Evolutionary conservation across 2,113 vertebrate genomes (phyloP).

Genomic region (Lycocorax pyrrhopterus): DNA sequence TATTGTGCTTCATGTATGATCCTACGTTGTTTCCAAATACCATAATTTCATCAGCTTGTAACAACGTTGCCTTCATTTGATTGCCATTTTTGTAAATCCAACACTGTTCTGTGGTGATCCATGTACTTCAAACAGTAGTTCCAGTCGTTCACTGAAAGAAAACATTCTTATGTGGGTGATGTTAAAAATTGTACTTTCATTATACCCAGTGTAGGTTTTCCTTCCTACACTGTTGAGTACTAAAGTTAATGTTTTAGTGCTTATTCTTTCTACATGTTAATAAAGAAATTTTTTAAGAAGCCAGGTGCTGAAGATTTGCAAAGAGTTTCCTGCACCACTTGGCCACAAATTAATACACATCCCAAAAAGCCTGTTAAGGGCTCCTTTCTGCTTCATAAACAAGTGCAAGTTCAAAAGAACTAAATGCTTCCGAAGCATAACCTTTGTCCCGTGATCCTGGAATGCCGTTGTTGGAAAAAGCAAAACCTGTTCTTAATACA

Average conservation of each 20-base stretch:
- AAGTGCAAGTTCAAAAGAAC: neutral
- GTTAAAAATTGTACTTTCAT: neutral
- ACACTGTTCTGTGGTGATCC: neutral
- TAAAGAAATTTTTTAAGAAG: neutral
- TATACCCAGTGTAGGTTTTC: neutral
- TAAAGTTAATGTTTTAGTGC: neutral
- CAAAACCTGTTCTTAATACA: neutral
- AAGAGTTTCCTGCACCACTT: neutral
- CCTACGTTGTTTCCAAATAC: neutral
- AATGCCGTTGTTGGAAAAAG: neutral
- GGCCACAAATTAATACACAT: neutral
- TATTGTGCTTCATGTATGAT: neutral
- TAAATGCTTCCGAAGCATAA: neutral
- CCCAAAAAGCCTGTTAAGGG: neutral
- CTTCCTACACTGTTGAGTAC: neutral
- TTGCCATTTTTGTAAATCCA: neutral
- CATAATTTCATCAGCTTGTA: neutral
- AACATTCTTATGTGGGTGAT: neutral
- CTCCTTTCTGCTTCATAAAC: neutral
- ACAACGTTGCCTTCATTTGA: neutral
- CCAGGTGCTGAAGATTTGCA: neutral
- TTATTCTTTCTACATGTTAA: neutral
- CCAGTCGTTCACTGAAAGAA: neutral
- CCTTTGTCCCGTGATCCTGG: neutral
- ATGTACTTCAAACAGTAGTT: neutral